Conservation (phyloP, 1,140 invertebrate genomes). For the Limonius californicus region DNA sequence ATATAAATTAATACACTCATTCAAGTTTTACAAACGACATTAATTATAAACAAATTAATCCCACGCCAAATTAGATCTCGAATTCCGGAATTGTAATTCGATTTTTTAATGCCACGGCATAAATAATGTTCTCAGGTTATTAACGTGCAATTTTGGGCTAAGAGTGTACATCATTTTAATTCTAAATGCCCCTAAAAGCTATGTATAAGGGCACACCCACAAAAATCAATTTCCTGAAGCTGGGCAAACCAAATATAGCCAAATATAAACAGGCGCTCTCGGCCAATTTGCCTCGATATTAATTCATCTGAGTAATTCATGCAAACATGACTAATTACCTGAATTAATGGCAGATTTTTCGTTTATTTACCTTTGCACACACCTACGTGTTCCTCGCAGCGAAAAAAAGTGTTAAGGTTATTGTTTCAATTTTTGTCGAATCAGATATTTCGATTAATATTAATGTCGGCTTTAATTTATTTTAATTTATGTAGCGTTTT, state of each 20-base stretch:
- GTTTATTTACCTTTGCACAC: not conserved
- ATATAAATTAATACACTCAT: not conserved
- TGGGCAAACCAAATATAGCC: not conserved
- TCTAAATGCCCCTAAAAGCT: not conserved
- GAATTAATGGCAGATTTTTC: not conserved
- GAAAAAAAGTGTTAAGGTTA: not conserved
- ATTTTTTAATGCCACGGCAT: too few species aligned
- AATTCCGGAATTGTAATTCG: too few species aligned
- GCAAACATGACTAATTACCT: not conserved
- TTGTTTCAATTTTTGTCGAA: not conserved
- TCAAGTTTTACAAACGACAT: not conserved
- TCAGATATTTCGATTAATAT: not conserved
- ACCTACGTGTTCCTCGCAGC: not conserved
- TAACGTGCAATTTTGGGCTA: too few species aligned
- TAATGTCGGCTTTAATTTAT: not conserved
- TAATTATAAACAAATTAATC: not conserved
- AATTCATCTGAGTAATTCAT: not conserved
- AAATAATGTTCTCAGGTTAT: too few species aligned
- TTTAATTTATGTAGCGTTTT: not conserved
- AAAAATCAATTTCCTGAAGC: constrained; percentile 21
- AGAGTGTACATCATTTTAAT: too few species aligned
- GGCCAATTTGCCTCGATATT: not conserved
- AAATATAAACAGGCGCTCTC: not conserved
- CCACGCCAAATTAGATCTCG: not conserved
- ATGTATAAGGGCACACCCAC: constrained; percentile 11